Base-by-base conservation (phyloP, 2,113 vertebrate genomes). In the Syngnathus floridae region DNA sequence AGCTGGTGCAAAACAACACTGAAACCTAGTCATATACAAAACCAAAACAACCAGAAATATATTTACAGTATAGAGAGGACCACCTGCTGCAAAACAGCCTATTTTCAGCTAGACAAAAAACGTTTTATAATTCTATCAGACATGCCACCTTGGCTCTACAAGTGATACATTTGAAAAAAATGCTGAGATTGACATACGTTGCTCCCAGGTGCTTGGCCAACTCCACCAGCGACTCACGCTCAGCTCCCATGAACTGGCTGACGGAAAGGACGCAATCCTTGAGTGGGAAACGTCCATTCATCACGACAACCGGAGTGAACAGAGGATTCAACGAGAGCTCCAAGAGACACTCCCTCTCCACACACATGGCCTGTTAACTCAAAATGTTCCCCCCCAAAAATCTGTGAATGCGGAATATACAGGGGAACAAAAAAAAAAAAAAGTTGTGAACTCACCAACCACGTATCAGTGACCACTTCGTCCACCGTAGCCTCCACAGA, bases 401-500 rank as follows among this genome's bases (percentile, higher is more conserved):
- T 5, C 49, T 2, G 49, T 7, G 57, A 60, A 60, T 37, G 26
- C 41, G 11, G 9, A 4, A 37, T 14, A 21, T 0, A 4, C 11
- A 40, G 21, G 4, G 4, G n/a, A 10, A 26, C 31, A 4, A 4
- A 1, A 16, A 19, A 22, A 46, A 46, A 62, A 5, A 16, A 21
- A 36, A n/a, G 12, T 6, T 22, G 4, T 26, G 21, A 40, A 65
- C 95, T 93, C 88, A 98, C 97, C 96, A 99, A 93, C 97, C 97
- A 99, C 0, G 93, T 95, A 51, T 97, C 95, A 37, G 97, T 99
- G 72, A 94, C 95, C 12, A 99, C 94, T n/a, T 97, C 95, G 12
- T 92, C 92, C 69, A 97, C 96, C 7, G 95, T 93, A 6, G 86
- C 86, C 72, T 94, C 92, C 72, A 98, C 94, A 0, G 91, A 79